A percentile compares a stretch with the other conserved stretches of the same genome.
Conservation (phyloP, 2,113 vertebrate genomes). For the Chamaea fasciata region DNA sequence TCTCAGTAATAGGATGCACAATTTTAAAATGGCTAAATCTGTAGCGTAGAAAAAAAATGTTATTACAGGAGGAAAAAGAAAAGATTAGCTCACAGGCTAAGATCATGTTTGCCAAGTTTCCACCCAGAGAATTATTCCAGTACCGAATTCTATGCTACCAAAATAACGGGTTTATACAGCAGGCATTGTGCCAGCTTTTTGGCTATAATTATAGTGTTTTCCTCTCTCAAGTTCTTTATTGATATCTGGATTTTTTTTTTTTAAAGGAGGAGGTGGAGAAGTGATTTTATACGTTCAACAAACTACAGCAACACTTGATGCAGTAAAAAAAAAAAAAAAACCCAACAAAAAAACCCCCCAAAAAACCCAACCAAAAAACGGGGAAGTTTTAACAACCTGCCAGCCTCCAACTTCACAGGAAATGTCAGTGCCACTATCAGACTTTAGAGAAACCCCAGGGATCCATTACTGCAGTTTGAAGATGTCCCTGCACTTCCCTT, state of each 20-base stretch:
- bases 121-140: constrained; percentile 65
- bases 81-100: constrained; percentile 58
- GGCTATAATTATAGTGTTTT: constrained; percentile 68
- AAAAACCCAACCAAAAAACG: not conserved
- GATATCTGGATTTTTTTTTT: constrained; percentile 33
- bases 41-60: constrained; percentile 33
- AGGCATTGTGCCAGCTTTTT: constrained; percentile 58
- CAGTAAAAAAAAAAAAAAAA: constrained; percentile 32
- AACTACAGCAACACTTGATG: constrained; percentile 36
- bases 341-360: too few relatives aligned
- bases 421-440: constrained; percentile 56
- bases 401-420: constrained; percentile 62
- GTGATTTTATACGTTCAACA: constrained; percentile 37
- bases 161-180: constrained; percentile 62
- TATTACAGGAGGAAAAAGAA: constrained; percentile 47
- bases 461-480: constrained; percentile 66
- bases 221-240: constrained; percentile 57
- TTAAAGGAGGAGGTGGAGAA: not conserved
- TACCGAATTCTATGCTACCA: constrained; percentile 56
- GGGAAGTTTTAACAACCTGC: constrained; percentile 62
- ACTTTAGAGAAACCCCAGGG: constrained; percentile 59
- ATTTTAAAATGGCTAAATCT: constrained; percentile 52
- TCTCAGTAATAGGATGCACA: constrained; percentile 60
- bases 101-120: constrained; percentile 64
- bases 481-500: constrained; percentile 61